Percentiles rank a stretch among this genome's conserved stretches.
phyloP scores from a whole-genome alignment of 2,888 invertebrate genomes.

The Nymphalis urticae region DNA sequence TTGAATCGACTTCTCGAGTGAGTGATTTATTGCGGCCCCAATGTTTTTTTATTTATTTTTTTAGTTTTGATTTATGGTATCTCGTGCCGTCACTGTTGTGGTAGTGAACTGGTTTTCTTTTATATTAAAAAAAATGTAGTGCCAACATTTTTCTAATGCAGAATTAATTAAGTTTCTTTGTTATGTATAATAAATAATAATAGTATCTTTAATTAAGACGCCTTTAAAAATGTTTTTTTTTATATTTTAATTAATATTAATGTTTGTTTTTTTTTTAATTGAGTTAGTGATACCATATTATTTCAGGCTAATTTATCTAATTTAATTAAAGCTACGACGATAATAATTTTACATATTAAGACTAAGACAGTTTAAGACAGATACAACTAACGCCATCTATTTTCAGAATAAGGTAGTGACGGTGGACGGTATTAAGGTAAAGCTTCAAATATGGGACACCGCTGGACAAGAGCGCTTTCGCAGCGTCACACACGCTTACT shows the following conservation, averaged over 20 bases:
- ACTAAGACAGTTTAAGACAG: background rate
- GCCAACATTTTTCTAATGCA: background rate
- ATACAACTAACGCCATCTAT: constrained; percentile 67
- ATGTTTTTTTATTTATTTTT: constrained; percentile 47
- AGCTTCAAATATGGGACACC: constrained; percentile 98
- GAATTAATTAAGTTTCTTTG: background rate
- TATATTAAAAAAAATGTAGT: background rate
- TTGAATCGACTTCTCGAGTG: constrained; percentile 68
- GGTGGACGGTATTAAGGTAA: constrained; percentile 92
- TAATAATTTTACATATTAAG: background rate
- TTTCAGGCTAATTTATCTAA: background rate
- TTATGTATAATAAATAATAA: background rate
- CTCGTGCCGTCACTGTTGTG: constrained; percentile 44
- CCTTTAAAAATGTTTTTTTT: background rate
- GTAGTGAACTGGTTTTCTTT: background rate
- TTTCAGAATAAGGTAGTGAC: constrained; percentile 91
- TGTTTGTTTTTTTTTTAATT: background rate
- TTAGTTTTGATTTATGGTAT: constrained; percentile 61
- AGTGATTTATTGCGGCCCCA: constrained; percentile 72
- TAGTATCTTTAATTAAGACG: background rate
- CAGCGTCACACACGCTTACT: constrained; percentile 96
- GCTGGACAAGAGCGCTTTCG: constrained; percentile 97
- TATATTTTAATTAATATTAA: too few species aligned
- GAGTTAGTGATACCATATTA: constrained; percentile 31
- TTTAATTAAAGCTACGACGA: background rate